Evolutionary conservation across 2,797 vertebrate genomes (phyloP).

Genomic region (Neopelma chrysocephalum): DNA sequence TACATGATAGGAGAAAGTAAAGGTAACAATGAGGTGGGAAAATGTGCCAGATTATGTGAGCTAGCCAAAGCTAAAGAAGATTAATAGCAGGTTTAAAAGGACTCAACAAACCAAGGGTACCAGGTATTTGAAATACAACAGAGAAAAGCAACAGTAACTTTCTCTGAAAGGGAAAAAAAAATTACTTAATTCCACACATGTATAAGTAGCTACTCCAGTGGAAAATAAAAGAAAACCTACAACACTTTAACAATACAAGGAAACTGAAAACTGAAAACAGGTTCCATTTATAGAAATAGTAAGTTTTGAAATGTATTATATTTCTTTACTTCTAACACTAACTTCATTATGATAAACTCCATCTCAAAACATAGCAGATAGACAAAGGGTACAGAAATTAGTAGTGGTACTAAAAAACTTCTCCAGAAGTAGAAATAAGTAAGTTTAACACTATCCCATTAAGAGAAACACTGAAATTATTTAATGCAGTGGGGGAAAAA

Average conservation of each 20-base stretch:
- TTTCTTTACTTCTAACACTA: neutral
- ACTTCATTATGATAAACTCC: neutral
- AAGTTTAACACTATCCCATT: neutral
- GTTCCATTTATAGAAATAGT: neutral
- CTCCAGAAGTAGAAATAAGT: neutral
- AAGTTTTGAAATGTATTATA: neutral
- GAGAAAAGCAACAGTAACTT: neutral
- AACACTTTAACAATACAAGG: neutral
- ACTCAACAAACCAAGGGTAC: neutral
- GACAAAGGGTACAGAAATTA: neutral
- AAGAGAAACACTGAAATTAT: neutral
- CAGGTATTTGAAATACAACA: neutral
- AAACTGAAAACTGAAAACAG: neutral
- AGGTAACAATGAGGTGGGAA: neutral
- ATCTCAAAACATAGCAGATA: neutral
- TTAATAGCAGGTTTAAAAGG: neutral
- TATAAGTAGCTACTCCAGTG: neutral
- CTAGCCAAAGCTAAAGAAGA: neutral
- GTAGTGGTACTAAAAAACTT: neutral
- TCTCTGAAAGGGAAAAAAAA: neutral
- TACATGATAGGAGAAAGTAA: neutral
- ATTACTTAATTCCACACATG: rapidly evolving
- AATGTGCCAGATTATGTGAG: neutral
- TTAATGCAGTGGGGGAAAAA: neutral
- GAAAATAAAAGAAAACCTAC: neutral